Conservation (phyloP, 2,113 vertebrate species). For the Saguinus midas region DNA sequence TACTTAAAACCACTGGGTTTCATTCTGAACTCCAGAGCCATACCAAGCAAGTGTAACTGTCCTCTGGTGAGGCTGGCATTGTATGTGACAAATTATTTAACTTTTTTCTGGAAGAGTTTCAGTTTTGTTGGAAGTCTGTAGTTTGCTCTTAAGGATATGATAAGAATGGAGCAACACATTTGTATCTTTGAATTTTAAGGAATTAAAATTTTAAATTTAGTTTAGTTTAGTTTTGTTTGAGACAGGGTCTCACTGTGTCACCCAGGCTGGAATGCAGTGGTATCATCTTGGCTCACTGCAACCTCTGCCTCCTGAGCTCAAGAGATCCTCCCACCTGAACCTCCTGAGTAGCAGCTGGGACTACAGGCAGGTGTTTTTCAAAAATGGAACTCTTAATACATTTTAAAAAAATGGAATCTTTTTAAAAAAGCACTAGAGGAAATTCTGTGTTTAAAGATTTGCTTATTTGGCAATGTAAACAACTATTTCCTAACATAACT, state of each 20-base stretch:
- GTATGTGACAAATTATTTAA: neutral
- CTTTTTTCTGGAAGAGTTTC: neutral
- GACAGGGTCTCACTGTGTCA: neutral
- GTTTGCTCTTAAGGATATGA: neutral
- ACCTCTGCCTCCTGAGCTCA: too few relatives aligned
- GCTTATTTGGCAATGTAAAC: neutral
- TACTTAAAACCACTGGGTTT: neutral
- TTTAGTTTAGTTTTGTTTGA: neutral
- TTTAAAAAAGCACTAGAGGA: neutral
- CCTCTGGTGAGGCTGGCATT: neutral
- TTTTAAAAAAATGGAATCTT: neutral
- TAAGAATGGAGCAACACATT: neutral
- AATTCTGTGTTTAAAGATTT: neutral
- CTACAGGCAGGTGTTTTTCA: neutral
- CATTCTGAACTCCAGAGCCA: neutral
- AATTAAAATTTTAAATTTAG: neutral
- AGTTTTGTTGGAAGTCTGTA: neutral
- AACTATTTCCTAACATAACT: neutral
- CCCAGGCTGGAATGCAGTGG: neutral
- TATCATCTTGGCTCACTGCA: too few relatives aligned
- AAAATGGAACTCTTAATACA: neutral
- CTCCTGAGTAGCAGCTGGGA: too few relatives aligned
- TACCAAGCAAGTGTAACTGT: neutral
- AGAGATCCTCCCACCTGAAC: too few relatives aligned
- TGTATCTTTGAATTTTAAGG: constrained; percentile 30